Base-by-base conservation (phyloP, 2,888 invertebrate genomes). In the Maniola hyperantus region DNA sequence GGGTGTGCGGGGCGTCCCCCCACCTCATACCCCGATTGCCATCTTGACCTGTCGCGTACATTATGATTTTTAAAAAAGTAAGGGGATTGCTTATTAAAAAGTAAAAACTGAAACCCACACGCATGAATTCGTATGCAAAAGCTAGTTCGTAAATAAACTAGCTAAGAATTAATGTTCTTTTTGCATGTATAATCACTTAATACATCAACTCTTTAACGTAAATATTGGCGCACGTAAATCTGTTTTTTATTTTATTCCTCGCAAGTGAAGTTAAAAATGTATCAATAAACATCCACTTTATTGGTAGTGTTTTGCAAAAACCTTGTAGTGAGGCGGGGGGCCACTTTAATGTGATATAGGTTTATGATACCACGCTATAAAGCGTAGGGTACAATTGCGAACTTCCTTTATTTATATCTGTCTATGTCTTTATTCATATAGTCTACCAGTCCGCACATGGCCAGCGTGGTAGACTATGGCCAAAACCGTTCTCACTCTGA, bases 291-390 rank as follows among this genome's bases (percentile, higher is more conserved):
- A 65, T 65, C 44, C 51, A 65, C 51, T 65, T 65, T 65, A 65
- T 65, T 65, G 65, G 59, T 63, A 59, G 65, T 57, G 51, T 53
- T 65, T 44, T 59, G 65, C 62, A 63, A 63, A 68, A 69, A 62
- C 66, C 70, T 58, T 70, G 71, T 72, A 66, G 36, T 53, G 54
- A 60, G 66, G 67, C 71, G 70, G 73, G 73, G 74, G 73, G 72
- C 48, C 66, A 53, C 58, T 67, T 63, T 65, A 67, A 68, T 71
- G 61, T 65, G 67, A 70, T 72, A 71, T 71, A 72, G 68, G 67
- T 67, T 62, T 69, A 68, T 68, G 53, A 64, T 66, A 64, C 63
- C 13, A 54, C 54, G 13, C 46, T 26, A 20, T 69, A 55, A 65
- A 48, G 67, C 44, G 10, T 48, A 54, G 58, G 53, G 8, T 15